Evolutionary conservation across 1,140 invertebrate genomes (phyloP).

Genomic region (Hyposmocoma kahamanoa): DNA sequence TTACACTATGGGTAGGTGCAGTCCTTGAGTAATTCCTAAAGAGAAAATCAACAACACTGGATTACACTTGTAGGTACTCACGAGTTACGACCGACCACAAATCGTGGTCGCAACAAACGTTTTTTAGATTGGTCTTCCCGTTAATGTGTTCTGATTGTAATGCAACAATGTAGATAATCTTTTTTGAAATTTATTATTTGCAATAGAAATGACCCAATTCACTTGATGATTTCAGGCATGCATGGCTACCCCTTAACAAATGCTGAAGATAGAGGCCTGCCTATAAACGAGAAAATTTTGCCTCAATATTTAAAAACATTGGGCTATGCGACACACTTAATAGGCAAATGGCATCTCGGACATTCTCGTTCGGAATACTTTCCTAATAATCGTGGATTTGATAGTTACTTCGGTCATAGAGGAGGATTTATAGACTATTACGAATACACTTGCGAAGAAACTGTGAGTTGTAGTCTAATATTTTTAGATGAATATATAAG

Average conservation of each 20-base stretch:
- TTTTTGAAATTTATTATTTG: too few relatives aligned
- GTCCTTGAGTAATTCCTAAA: too few relatives aligned
- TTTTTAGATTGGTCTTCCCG: too few relatives aligned
- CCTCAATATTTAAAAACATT: slow-evolving; percentile 83
- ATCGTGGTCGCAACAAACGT: too few relatives aligned
- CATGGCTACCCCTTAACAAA: slow-evolving; percentile 56
- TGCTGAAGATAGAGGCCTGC: slow-evolving; percentile 49
- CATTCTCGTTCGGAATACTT: slow-evolving; percentile 82
- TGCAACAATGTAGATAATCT: too few relatives aligned
- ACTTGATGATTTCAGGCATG: slow-evolving; percentile 52
- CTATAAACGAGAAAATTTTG: slow-evolving; percentile 78
- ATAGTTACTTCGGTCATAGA: slow-evolving; percentile 89
- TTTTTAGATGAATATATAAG: too few relatives aligned
- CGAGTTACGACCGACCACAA: too few relatives aligned
- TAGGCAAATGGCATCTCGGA: slow-evolving; percentile 96
- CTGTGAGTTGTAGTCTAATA: slow-evolving; percentile 66
- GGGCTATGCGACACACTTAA: slow-evolving; percentile 87
- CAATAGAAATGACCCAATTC: too few relatives aligned
- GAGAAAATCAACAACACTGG: too few relatives aligned
- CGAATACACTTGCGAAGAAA: slow-evolving; percentile 77
- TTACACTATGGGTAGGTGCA: slow-evolving; percentile 78
- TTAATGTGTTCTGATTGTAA: too few relatives aligned
- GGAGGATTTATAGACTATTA: slow-evolving; percentile 90
- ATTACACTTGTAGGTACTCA: too few relatives aligned
- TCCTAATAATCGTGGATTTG: slow-evolving; percentile 87